phyloP scores from a whole-genome alignment of 1,140 invertebrate species.

The Chionoecetes opilio region DNA sequence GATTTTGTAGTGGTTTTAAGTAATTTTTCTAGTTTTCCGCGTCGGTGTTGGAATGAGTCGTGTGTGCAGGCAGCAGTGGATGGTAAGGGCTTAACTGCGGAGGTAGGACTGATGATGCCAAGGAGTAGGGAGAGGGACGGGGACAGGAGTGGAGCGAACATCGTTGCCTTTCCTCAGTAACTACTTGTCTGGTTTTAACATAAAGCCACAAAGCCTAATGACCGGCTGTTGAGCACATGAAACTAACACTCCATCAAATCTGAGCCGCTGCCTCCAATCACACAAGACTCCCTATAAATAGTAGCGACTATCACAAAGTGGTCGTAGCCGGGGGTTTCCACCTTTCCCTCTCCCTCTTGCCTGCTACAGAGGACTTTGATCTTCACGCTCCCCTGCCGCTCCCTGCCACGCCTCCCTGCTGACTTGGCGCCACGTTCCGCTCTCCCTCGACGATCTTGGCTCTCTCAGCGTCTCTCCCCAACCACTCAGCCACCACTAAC shows the following conservation, averaged over 20 bases:
- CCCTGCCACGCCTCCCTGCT: neutral
- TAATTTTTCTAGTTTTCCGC: no score
- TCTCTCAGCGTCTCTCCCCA: neutral
- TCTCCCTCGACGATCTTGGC: neutral
- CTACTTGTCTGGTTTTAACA: neutral
- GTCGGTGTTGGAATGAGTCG: no score
- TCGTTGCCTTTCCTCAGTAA: neutral
- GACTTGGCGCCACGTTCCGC: neutral
- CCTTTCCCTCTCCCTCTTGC: neutral
- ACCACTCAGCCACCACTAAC: neutral
- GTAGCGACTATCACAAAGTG: constrained; percentile 45
- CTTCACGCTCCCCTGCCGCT: constrained; percentile 37
- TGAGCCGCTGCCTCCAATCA: neutral
- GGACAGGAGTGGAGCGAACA: neutral
- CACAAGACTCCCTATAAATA: constrained; percentile 34
- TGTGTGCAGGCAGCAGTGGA: no score
- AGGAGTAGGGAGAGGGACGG: neutral
- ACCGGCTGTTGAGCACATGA: constrained; percentile 30
- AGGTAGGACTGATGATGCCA: no score
- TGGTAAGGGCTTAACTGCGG: no score
- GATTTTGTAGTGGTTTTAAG: no score
- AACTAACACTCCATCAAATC: constrained; percentile 37
- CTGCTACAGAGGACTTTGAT: constrained; percentile 7
- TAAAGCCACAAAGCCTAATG: constrained; percentile 24
- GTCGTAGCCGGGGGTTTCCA: neutral